Percentiles rank a stretch among this genome's conserved stretches.
Conservation (phyloP, 1,140 invertebrate species). For the Zaprionus gabonicus region DNA sequence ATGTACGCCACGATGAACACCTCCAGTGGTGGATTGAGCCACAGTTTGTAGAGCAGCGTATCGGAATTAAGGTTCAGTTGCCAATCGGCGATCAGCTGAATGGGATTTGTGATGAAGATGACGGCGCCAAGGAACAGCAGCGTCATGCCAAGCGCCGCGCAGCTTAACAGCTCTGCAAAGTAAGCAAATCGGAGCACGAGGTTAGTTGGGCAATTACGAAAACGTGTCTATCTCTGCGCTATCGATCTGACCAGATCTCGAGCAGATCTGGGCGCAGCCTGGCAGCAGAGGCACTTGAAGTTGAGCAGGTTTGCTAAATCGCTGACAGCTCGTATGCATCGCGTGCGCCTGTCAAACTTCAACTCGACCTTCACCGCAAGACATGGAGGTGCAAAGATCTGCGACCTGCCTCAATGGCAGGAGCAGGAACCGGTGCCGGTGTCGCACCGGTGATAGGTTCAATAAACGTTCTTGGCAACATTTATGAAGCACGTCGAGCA, state of each 20-base stretch:
- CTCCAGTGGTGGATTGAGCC: slow-evolving; percentile 89
- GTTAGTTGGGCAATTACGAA: slow-evolving; percentile 59
- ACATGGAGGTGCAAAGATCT: slow-evolving; percentile 55
- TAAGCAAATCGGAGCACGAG: slow-evolving; percentile 66
- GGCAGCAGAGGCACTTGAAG: slow-evolving; percentile 58
- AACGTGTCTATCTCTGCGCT: slow-evolving; percentile 10
- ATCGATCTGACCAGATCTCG: background rate
- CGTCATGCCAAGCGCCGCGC: slow-evolving; percentile 76
- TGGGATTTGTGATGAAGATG: slow-evolving; percentile 85
- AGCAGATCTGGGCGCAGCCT: slow-evolving; percentile 9
- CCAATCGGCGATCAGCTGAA: slow-evolving; percentile 85
- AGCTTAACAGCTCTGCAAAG: slow-evolving; percentile 71
- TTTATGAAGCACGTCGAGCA: slow-evolving; percentile 7
- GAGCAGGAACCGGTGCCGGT: slow-evolving; percentile 42
- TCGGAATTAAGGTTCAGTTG: slow-evolving; percentile 86
- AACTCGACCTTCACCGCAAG: slow-evolving; percentile 57
- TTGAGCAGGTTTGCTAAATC: slow-evolving; percentile 68
- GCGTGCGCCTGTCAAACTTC: slow-evolving; percentile 58
- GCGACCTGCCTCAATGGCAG: slow-evolving; percentile 79
- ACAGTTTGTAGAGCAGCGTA: slow-evolving; percentile 87
- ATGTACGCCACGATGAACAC: slow-evolving; percentile 91
- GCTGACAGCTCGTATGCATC: slow-evolving; percentile 56
- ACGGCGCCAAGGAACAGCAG: slow-evolving; percentile 84
- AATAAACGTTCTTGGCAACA: slow-evolving; percentile 5
- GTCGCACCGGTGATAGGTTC: slow-evolving; percentile 4